Conservation (phyloP, 2,888 invertebrate species). For the Eristalis arbustorum region DNA sequence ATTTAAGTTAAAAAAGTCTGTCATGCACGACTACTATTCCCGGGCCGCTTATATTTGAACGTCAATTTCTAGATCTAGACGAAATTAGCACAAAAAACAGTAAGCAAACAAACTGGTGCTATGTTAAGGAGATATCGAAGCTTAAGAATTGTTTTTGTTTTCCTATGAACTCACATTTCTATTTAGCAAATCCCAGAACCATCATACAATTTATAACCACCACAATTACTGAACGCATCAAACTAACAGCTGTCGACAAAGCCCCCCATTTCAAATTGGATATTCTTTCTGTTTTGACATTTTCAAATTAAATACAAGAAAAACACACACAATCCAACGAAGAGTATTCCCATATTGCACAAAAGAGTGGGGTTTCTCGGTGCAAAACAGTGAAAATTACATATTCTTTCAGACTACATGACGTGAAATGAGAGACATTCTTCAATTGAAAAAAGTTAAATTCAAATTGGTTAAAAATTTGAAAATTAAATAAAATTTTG, state of each 20-base stretch:
- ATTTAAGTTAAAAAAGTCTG: too few relatives aligned
- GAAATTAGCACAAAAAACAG: too few relatives aligned
- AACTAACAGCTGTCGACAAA: slow-evolving; percentile 20
- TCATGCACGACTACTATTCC: too few relatives aligned
- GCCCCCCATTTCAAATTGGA: not conserved
- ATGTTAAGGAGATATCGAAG: too few relatives aligned
- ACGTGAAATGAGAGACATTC: slow-evolving; percentile 48
- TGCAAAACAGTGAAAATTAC: slow-evolving; percentile 2
- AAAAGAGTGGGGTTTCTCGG: not conserved
- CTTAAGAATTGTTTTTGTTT: too few relatives aligned
- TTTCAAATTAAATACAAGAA: not conserved
- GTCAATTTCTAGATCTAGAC: too few relatives aligned
- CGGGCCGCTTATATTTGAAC: too few relatives aligned
- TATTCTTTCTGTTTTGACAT: not conserved
- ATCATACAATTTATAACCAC: not conserved
- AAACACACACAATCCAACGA: not conserved
- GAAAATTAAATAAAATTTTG: not conserved
- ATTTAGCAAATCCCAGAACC: too few relatives aligned
- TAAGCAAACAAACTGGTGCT: too few relatives aligned
- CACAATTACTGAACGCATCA: slow-evolving; percentile 21
- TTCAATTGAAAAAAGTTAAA: slow-evolving; percentile 55
- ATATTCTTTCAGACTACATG: slow-evolving; percentile 9
- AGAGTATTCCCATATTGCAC: not conserved
- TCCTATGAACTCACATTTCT: too few relatives aligned
- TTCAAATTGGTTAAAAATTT: slow-evolving; percentile 26